phyloP scores from a whole-genome alignment of 2,888 invertebrate genomes.

The Clostera curtula region DNA sequence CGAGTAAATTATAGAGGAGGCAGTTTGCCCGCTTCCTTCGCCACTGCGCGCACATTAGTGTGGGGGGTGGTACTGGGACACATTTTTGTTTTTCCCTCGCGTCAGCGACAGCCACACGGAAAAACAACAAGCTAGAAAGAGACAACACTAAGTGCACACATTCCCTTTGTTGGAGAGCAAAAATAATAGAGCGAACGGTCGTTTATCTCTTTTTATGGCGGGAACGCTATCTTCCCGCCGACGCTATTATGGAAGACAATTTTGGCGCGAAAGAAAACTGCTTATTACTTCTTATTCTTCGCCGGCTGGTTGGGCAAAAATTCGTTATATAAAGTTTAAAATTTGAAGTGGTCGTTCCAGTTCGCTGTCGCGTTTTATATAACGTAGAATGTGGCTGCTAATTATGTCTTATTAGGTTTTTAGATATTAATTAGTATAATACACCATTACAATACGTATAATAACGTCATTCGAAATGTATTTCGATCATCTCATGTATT shows the following conservation, averaged over 20 bases:
- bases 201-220: constrained; percentile 75
- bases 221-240: constrained; percentile 66
- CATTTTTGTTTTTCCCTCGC: constrained; percentile 69
- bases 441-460: no score
- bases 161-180: constrained; percentile 72
- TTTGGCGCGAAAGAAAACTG: constrained; percentile 75
- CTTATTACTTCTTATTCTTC: constrained; percentile 73
- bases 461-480: no score
- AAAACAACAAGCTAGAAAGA: constrained; percentile 38
- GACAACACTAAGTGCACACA: constrained; percentile 69
- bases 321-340: constrained; percentile 19
- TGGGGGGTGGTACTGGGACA: constrained; percentile 52
- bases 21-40: constrained; percentile 46
- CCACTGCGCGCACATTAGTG: constrained; percentile 57
- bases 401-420: no score
- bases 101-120: constrained; percentile 36
- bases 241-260: constrained; percentile 73
- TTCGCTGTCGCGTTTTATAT: constrained; percentile 12
- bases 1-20: constrained; percentile 68
- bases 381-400: background rate
- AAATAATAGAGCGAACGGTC: constrained; percentile 74
- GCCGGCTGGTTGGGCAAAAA: constrained; percentile 44
- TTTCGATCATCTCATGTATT: no score
- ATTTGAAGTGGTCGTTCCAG: constrained; percentile 14
- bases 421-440: no score